A percentile compares a stretch with the other conserved stretches of the same genome.
Conservation (phyloP, 2,888 invertebrate species). For the Vannuccia rotundouncinata region DNA sequence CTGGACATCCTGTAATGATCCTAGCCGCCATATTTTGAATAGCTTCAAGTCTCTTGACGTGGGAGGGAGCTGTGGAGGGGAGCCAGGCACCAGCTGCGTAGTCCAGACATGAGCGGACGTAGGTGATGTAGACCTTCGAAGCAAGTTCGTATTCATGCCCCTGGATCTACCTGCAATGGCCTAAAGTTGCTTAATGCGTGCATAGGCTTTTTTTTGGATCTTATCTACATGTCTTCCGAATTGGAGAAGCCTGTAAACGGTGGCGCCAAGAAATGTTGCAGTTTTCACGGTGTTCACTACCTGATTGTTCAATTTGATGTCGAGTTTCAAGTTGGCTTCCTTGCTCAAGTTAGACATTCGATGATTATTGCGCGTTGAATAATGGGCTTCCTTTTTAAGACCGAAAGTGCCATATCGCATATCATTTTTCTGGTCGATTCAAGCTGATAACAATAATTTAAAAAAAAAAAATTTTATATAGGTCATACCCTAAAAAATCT, state of each 20-base stretch:
- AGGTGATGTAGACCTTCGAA: not conserved
- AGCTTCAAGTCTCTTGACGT: not conserved
- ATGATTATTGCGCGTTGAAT: too few species aligned
- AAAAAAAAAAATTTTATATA: too few species aligned
- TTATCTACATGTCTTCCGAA: not conserved
- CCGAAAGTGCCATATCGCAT: too few species aligned
- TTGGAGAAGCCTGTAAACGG: not conserved
- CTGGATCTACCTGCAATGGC: not conserved
- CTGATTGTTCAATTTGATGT: not conserved
- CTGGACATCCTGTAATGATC: conserved; percentile 1
- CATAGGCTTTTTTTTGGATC: not conserved
- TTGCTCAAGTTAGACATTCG: too few species aligned
- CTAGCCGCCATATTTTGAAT: not conserved
- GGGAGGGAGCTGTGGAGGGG: not conserved
- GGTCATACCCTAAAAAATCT: too few species aligned
- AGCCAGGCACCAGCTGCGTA: conserved; percentile 12
- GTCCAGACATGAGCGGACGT: not conserved
- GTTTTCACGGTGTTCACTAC: not conserved
- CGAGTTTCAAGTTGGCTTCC: not conserved
- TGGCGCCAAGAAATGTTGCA: conserved; percentile 2
- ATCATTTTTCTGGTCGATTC: too few species aligned
- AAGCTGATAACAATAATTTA: too few species aligned
- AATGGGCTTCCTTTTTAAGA: too few species aligned
- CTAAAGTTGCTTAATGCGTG: not conserved
- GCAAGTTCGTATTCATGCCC: not conserved